A percentile compares a stretch with the other conserved stretches of the same genome.
Evolutionary conservation across 2,888 invertebrate species (phyloP).

Genomic region (Cheilosia pagana): DNA sequence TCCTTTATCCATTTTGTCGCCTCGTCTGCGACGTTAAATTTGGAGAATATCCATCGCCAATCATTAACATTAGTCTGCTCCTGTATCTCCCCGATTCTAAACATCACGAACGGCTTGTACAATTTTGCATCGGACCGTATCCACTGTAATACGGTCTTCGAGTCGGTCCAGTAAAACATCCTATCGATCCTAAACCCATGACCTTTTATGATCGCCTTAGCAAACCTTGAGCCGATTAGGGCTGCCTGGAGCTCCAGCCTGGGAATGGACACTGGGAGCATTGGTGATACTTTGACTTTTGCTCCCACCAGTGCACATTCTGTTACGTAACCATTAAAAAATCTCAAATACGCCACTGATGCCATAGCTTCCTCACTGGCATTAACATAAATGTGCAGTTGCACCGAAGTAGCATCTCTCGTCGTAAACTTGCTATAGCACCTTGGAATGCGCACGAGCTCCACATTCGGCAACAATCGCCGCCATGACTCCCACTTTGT

Average conservation of each 20-base stretch:
- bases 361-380: conserved; percentile 64
- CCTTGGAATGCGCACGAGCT: conserved; percentile 55
- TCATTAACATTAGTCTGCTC: conserved; percentile 43
- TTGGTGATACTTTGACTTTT: conserved; percentile 59
- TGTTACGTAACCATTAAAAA: background rate
- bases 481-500: conserved; percentile 51
- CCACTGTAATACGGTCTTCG: conserved; percentile 75
- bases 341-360: conserved; percentile 4
- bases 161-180: conserved; percentile 76
- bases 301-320: conserved; percentile 52
- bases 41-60: conserved; percentile 60
- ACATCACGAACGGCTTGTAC: conserved; percentile 66
- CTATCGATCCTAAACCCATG: conserved; percentile 40
- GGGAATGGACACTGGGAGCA: conserved; percentile 26
- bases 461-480: conserved; percentile 26
- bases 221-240: conserved; percentile 52
- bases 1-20: conserved; percentile 56
- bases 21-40: conserved; percentile 65
- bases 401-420: background rate
- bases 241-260: conserved; percentile 73
- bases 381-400: conserved; percentile 51
- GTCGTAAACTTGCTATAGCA: conserved; percentile 36
- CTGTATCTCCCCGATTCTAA: conserved; percentile 57
- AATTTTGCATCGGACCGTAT: conserved; percentile 72
- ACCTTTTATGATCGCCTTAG: conserved; percentile 23